Evolutionary conservation across 1,140 invertebrate genomes (phyloP), one percentile per base, ranked within the genome.

Genomic region (Grapholita molesta): DNA sequence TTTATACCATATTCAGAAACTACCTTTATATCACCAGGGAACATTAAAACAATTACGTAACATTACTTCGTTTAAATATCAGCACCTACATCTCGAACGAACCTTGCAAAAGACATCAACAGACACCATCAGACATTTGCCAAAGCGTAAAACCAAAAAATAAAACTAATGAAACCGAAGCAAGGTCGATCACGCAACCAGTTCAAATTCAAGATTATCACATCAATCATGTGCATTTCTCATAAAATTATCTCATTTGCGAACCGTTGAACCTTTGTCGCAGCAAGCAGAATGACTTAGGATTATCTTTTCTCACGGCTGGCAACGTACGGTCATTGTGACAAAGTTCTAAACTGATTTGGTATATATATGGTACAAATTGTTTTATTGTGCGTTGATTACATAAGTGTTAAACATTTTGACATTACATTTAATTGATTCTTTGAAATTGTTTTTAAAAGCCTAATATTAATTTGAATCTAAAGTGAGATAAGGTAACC

Each of bases 191-290:
- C 64, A 25, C 52, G 42, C 48, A 11, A 55, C 61, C 55, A 5
- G 11, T 32, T 66, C 12, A 0, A 61, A 42, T 68, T 73, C 69
- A 73, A 68, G 66, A 73, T 66, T 66, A 68, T 3, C 11, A 38
- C 69, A 73, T 73, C 55, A 67, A 68, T 73, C 68, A 73, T 70
- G 35, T 67, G 21, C 61, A 53, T 64, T 68, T 55, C 28, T 23
- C 28, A 48, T n/a, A 38, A n/a, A 15, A 38, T 15, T 1, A 38
- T n/a, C 35, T 38, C 3, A 38, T 38, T 38, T 15, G n/a, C 35
- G 15, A 38, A 15, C n/a, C 4, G 35, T 9, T 48, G 18, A 21
- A n/a, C 8, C 42, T 48, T 48, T 48, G 18, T n/a, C 42, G 18
- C 18, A 21, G 42, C 42, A 48, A 48, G 15, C 42, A 4, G 15